Percentiles rank a stretch among this genome's conserved stretches.
Evolutionary conservation across 2,797 vertebrate genomes (phyloP).

Genomic region (Enteromius afrohamiltoni): DNA sequence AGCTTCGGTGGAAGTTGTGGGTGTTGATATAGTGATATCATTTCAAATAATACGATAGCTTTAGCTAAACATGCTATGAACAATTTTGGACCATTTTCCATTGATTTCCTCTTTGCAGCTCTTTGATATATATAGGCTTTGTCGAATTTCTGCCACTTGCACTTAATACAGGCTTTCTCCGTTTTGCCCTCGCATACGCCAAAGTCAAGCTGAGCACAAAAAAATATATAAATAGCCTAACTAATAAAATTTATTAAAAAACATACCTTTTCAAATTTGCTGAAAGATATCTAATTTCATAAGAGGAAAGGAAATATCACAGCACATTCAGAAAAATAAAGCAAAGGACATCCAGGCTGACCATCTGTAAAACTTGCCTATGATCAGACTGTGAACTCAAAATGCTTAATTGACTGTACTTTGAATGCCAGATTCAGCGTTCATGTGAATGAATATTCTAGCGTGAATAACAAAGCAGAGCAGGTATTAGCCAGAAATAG

Average conservation of each 20-base stretch:
- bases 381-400: conserved; percentile 8
- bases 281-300: neutral
- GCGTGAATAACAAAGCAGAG: conserved; percentile 30
- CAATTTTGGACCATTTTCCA: neutral
- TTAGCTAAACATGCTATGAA: neutral
- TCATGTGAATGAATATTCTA: conserved; percentile 29
- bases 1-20: neutral
- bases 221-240: neutral
- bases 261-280: neutral
- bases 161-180: neutral
- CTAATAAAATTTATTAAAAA: neutral
- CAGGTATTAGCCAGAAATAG: conserved; percentile 29
- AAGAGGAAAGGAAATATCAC: neutral
- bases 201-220: neutral
- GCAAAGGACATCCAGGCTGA: neutral
- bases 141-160: conserved; percentile 2
- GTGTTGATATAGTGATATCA: neutral
- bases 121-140: neutral
- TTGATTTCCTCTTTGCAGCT: neutral
- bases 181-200: neutral
- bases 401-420: conserved; percentile 44
- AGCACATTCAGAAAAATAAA: neutral
- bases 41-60: neutral
- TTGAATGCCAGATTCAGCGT: neutral
- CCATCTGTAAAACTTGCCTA: neutral